Base-by-base conservation (phyloP, 1,140 invertebrate species). In the Drosophila sp. region DNA sequence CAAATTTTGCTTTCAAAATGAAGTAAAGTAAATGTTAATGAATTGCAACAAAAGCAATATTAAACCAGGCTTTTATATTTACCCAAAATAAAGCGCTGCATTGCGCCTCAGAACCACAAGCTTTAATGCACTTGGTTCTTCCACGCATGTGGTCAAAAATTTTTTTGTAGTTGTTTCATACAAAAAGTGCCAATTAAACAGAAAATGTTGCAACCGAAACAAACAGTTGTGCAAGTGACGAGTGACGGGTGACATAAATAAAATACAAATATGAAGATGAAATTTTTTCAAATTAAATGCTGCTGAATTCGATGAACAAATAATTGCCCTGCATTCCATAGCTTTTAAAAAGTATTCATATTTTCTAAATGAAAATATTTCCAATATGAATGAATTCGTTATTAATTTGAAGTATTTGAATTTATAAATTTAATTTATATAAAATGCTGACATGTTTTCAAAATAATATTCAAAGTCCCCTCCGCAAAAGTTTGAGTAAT, bases 181-280 rank as follows among this genome's bases (percentile, higher is more conserved):
- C 3, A 40, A 18, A 51, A 65, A 36, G 43, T 40, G 45, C 61
- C 56, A 72, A 67, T 67, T 67, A 61, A 86, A 80, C 77, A 70
- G 65, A 80, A 77, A 84, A 84, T 84, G 76, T 75, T 51, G 53
- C 69, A 67, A 61, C 51, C 73, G 71, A 78, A 80, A 64, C 50
- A 77, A 84, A 78, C 51, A 72, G 57, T 34, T 11, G n/a, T 38
- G 59, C 27, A 27, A 34, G 29, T 67, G 45, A 72, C 63, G 75
- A 82, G 58, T 62, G 45, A 72, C 63, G 75, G 78, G 58, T 62
- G 63, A 64, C 64, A 53, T 25, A 67, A 75, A 64, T 62, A 74
- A 34, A 63, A 43, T 32, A 32, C 13, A 56, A 46, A 50, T 51
- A 34, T 13, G 27, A 16, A 61, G 11, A 40, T 13, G 2, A 56